Conservation (phyloP, 2,797 vertebrate species). For the Pseudotriccus pelzelni region DNA sequence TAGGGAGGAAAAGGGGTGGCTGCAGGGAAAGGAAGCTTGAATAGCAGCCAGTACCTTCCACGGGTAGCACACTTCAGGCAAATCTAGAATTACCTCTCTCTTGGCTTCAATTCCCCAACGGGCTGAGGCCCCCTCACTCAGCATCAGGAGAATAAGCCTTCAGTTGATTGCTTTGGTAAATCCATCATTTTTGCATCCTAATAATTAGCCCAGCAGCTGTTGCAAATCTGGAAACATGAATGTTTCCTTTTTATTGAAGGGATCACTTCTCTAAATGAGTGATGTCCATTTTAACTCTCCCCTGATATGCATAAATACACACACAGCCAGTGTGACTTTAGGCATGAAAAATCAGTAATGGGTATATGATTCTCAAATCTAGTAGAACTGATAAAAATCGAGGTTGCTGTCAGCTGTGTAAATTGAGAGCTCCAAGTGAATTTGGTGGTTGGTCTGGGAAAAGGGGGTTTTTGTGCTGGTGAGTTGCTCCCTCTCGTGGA, state of each 20-base stretch:
- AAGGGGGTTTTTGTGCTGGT: constrained; percentile 73
- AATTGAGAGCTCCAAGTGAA: constrained; percentile 72
- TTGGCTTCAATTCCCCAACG: background rate
- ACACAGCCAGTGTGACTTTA: constrained; percentile 21
- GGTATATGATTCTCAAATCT: constrained; percentile 68
- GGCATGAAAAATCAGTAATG: constrained; percentile 67
- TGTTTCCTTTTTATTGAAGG: constrained; percentile 59
- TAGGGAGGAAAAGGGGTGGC: constrained; percentile 18
- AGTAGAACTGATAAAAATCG: constrained; percentile 75
- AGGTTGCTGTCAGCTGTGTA: constrained; percentile 71
- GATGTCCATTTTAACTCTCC: constrained; percentile 50
- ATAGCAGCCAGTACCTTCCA: constrained; percentile 49
- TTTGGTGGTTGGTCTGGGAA: constrained; percentile 40
- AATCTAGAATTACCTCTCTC: constrained; percentile 47
- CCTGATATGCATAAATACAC: constrained; percentile 29
- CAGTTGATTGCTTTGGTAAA: constrained; percentile 60
- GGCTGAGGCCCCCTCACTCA: background rate
- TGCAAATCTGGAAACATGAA: constrained; percentile 50
- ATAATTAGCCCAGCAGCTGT: constrained; percentile 72
- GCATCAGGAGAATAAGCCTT: constrained; percentile 59
- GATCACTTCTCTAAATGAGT: constrained; percentile 56
- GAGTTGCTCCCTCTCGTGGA: constrained; percentile 97
- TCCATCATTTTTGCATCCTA: constrained; percentile 64
- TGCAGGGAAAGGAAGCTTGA: constrained; percentile 42
- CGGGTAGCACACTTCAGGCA: constrained; percentile 30